Conservation (phyloP, 2,797 vertebrate species). For the Sebastes diaconus region DNA sequence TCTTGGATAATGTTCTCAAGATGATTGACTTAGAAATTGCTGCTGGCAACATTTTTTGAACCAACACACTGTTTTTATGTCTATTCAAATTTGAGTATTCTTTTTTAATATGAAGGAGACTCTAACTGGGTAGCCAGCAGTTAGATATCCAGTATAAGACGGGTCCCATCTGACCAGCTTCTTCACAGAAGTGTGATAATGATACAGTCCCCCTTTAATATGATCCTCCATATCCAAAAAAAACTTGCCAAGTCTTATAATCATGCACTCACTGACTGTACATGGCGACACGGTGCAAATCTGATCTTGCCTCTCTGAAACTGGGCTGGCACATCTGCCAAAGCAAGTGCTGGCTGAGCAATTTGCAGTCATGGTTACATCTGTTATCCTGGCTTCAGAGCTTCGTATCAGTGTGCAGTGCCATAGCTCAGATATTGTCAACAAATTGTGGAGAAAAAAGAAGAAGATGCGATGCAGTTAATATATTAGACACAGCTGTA, state of each 20-base stretch:
- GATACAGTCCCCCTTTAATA: neutral
- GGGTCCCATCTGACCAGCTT: slow-evolving; percentile 9
- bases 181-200: slow-evolving; percentile 19
- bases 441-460: neutral
- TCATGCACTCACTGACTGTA: neutral
- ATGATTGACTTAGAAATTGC: slow-evolving; percentile 26
- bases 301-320: slow-evolving; percentile 28
- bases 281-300: slow-evolving; percentile 9
- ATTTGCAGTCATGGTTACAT: slow-evolving; percentile 43
- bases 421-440: slow-evolving; percentile 5
- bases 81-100: slow-evolving; percentile 2
- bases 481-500: neutral
- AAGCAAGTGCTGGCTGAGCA: slow-evolving; percentile 34
- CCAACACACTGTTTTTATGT: slow-evolving; percentile 6
- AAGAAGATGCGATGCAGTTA: neutral
- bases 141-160: slow-evolving; percentile 9
- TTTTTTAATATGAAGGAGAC: neutral
- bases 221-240: neutral
- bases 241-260: slow-evolving; percentile 27
- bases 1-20: slow-evolving; percentile 43
- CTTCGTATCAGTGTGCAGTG: slow-evolving; percentile 13
- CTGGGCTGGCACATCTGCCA: slow-evolving; percentile 32
- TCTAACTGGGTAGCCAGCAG: slow-evolving; percentile 1
- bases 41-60: slow-evolving; percentile 8
- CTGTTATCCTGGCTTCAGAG: slow-evolving; percentile 32